phyloP scores from a whole-genome alignment of 2,113 vertebrate genomes.

The Elaphurus davidianus region DNA sequence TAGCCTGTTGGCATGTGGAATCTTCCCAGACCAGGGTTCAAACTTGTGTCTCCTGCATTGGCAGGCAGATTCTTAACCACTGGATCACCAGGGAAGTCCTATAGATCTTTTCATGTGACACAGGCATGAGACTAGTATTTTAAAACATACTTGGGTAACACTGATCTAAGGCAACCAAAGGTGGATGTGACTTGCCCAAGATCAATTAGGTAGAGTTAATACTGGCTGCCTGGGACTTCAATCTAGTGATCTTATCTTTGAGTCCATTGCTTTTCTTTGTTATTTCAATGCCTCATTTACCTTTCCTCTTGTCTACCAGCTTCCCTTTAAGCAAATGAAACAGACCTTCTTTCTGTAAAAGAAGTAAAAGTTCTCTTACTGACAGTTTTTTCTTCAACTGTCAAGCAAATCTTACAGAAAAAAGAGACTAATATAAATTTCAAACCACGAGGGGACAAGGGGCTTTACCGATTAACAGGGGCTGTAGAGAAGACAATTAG shows the following conservation, averaged over 20 bases:
- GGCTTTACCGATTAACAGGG: background rate
- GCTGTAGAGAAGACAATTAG: background rate
- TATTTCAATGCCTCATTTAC: background rate
- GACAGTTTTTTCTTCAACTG: conserved; percentile 13
- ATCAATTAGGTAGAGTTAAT: background rate
- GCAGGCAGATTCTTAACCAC: background rate
- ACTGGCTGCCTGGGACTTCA: background rate
- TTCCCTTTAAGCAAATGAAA: background rate
- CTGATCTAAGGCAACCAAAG: background rate
- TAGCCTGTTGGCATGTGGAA: background rate
- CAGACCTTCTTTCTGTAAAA: background rate
- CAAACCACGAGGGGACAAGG: background rate
- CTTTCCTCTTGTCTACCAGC: background rate
- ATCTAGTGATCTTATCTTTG: background rate
- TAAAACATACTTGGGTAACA: background rate
- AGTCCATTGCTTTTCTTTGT: background rate
- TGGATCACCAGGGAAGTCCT: background rate
- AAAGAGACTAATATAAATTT: background rate
- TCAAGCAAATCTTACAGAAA: background rate
- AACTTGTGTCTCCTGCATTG: background rate
- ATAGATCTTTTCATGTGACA: background rate
- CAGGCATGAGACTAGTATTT: background rate
- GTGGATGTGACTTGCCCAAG: background rate
- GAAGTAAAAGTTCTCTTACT: background rate
- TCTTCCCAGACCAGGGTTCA: background rate